A percentile compares a stretch with the other conserved stretches of the same genome.
phyloP scores from a whole-genome alignment of 2,113 vertebrate genomes.

The Stomatorhinus ivindoensis region DNA sequence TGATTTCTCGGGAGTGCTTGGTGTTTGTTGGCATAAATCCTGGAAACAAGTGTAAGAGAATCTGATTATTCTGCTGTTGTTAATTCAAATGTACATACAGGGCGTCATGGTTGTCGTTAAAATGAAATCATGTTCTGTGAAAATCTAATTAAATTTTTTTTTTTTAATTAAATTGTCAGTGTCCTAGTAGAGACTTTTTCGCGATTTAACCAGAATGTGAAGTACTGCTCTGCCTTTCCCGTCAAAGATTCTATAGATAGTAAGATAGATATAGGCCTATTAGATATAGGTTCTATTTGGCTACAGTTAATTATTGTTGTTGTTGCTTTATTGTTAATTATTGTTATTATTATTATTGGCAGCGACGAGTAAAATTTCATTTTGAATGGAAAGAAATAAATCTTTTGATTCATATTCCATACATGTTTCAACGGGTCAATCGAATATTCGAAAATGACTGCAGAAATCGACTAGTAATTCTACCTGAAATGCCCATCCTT shows the following conservation, averaged over 20 bases:
- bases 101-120: background rate
- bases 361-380: background rate
- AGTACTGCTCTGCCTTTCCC: background rate
- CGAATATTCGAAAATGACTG: background rate
- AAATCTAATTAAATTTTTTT: background rate
- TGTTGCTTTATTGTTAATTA: too few species aligned
- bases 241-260: background rate
- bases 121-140: background rate
- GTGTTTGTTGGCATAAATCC: background rate
- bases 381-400: background rate
- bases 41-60: background rate
- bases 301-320: background rate
- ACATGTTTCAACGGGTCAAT: background rate
- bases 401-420: background rate
- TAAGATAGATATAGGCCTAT: background rate
- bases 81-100: background rate
- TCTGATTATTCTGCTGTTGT: background rate
- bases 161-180: background rate
- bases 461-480: background rate
- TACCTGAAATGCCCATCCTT: background rate
- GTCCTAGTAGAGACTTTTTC: background rate
- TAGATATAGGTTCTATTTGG: background rate
- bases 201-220: background rate
- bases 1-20: background rate
- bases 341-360: too few species aligned